phyloP scores from a whole-genome alignment of 1,140 invertebrate genomes.

The Chrysomallon squamiferum region DNA sequence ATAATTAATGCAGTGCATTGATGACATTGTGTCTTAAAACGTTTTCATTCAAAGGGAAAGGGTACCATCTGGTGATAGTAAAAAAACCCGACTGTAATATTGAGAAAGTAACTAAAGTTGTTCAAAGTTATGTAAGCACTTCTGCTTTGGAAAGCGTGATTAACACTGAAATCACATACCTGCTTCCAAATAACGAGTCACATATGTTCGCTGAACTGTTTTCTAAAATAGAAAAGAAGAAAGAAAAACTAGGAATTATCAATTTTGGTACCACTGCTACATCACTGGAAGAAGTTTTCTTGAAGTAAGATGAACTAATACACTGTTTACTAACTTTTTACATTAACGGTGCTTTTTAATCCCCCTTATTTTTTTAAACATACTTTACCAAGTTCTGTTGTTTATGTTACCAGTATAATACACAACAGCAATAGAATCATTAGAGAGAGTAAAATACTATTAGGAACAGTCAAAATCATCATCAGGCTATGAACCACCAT shows the following conservation, averaged over 20 bases:
- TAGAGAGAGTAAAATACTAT: no score
- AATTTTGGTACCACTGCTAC: slow-evolving; percentile 81
- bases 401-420: no score
- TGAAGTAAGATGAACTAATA: no score
- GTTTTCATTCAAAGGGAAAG: slow-evolving; percentile 56
- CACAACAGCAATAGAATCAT: no score
- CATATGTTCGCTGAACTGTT: slow-evolving; percentile 67
- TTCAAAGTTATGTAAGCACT: slow-evolving; percentile 38
- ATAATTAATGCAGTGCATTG: no score
- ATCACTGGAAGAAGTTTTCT: slow-evolving; percentile 86
- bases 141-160: slow-evolving; percentile 54
- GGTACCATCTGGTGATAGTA: slow-evolving; percentile 59
- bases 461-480: no score
- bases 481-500: no score
- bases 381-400: no score
- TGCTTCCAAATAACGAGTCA: slow-evolving; percentile 58
- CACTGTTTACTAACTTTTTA: no score
- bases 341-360: no score
- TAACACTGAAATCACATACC: slow-evolving; percentile 55
- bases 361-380: no score
- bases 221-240: slow-evolving; percentile 70
- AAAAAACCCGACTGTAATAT: slow-evolving; percentile 66
- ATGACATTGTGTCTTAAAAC: no score
- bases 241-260: slow-evolving; percentile 71
- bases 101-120: slow-evolving; percentile 42